Conservation (phyloP, 2,888 invertebrate species). For the Machimus atricapillus region DNA sequence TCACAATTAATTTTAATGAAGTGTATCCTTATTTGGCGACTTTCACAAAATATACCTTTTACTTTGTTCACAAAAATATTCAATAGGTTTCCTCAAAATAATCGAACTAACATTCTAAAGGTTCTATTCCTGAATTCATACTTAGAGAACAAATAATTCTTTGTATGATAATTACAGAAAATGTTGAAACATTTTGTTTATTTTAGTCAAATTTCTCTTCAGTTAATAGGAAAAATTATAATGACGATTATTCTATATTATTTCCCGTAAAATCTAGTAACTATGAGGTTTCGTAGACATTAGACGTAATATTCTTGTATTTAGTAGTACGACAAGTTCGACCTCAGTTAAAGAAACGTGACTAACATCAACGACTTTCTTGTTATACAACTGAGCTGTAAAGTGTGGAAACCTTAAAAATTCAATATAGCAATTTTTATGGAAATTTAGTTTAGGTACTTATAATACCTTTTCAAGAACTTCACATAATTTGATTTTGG, state of each 20-base stretch:
- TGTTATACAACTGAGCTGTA: background rate
- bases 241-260: too few species aligned
- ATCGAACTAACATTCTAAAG: background rate
- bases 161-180: too few species aligned
- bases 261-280: too few species aligned
- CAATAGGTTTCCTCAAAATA: background rate
- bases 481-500: too few species aligned
- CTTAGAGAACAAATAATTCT: too few species aligned
- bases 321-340: background rate
- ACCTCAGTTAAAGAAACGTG: background rate
- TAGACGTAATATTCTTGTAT: background rate
- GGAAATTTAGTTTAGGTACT: background rate
- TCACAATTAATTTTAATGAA: background rate
- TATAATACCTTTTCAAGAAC: too few species aligned
- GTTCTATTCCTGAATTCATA: too few species aligned
- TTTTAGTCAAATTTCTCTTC: too few species aligned
- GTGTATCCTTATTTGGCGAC: background rate
- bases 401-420: background rate
- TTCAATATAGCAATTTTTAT: background rate
- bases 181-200: too few species aligned
- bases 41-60: background rate
- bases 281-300: too few species aligned
- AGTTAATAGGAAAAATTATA: too few species aligned
- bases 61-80: background rate
- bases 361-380: background rate